These are phyloP conservation scores for Zele albiditarsus DNA, from an alignment of 2,888 invertebrate species.

Conservation along the genomic window DNA sequence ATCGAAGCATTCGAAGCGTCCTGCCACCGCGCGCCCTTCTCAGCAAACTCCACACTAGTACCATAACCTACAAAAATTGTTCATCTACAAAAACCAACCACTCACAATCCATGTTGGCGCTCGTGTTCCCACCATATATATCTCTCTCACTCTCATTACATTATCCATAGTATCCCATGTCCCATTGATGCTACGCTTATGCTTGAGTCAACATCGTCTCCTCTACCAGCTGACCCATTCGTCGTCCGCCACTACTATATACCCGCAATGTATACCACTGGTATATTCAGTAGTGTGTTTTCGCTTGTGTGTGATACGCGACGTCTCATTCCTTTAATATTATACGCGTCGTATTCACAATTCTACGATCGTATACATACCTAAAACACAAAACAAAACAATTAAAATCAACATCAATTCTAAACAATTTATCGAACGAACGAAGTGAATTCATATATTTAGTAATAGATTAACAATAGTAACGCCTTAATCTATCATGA, in stretches of 20 bases:
- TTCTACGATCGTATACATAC: constrained; percentile 7
- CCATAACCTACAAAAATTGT: too few species aligned
- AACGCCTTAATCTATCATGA: constrained; percentile 5
- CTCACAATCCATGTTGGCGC: constrained; percentile 14
- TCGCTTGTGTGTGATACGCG: constrained; percentile 32
- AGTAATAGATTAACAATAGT: constrained; percentile 8
- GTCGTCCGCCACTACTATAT: constrained; percentile 40
- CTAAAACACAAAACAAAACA: not conserved
- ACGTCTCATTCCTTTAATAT: constrained; percentile 34
- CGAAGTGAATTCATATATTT: not conserved
- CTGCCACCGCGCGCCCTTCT: not conserved
- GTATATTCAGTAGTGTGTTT: constrained; percentile 7
- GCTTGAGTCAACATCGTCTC: constrained; percentile 47
- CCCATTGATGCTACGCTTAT: constrained; percentile 45
- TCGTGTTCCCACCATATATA: not conserved
- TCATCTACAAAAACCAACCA: not conserved
- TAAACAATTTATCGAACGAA: not conserved
- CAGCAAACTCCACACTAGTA: too few species aligned
- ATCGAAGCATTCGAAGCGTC: too few species aligned
- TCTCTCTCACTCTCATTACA: not conserved
- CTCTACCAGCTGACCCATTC: constrained; percentile 62
- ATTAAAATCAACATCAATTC: not conserved
- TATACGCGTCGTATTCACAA: constrained; percentile 32
- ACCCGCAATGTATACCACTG: constrained; percentile 46
- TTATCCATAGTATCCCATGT: not conserved